Evolutionary conservation across 2,797 vertebrate species (phyloP).

Genomic region (Arremon brunneinucha): DNA sequence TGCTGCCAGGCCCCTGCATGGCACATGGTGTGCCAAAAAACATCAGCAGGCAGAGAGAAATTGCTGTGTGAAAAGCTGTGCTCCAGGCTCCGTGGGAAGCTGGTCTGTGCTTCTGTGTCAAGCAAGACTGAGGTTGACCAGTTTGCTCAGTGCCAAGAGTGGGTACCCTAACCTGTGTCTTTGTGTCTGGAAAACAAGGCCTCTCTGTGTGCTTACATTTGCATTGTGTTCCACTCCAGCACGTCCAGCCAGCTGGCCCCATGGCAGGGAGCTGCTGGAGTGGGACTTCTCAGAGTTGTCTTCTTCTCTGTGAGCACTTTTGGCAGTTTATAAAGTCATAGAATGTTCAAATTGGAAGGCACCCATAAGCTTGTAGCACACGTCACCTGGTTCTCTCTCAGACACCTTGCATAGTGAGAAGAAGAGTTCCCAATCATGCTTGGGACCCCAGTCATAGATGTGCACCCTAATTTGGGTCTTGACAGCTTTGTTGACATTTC

Average conservation of each 20-base stretch:
- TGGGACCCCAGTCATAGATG: background rate
- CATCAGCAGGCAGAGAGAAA: background rate
- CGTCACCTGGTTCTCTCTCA: background rate
- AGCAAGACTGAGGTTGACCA: rapidly evolving
- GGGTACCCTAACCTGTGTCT: background rate
- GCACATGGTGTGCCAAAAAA: background rate
- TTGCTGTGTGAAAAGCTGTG: background rate
- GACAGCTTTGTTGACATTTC: background rate
- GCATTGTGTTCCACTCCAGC: background rate
- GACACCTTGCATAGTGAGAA: background rate
- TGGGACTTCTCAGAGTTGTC: background rate
- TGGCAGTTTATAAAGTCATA: background rate
- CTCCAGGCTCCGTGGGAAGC: background rate
- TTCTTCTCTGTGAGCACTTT: background rate
- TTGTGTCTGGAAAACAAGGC: background rate
- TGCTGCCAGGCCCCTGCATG: background rate
- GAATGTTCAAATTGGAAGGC: background rate
- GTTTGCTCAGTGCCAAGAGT: background rate
- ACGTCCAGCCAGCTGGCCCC: background rate
- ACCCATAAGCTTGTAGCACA: background rate
- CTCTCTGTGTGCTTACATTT: background rate
- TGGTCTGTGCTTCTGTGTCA: background rate
- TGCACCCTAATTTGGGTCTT: background rate
- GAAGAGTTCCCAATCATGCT: background rate
- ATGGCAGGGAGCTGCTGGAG: background rate